phyloP scores from a whole-genome alignment of 2,888 invertebrate species.

The Arge pagana region DNA sequence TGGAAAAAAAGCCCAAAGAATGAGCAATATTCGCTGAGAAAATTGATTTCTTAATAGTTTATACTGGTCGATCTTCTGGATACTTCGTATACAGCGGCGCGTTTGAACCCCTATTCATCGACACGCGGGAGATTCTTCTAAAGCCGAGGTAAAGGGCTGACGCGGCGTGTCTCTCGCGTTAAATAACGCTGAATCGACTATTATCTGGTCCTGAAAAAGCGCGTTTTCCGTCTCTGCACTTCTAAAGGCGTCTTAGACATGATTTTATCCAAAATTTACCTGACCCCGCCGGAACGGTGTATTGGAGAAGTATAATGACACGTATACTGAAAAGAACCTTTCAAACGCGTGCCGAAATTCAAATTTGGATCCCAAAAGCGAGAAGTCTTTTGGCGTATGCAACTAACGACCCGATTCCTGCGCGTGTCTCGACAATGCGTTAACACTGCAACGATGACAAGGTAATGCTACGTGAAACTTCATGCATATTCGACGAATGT shows the following conservation, averaged over 20 bases:
- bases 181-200: background rate
- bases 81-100: constrained; percentile 15
- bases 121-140: background rate
- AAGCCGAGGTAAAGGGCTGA: background rate
- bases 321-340: no score
- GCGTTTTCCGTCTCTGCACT: no score
- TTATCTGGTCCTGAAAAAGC: background rate
- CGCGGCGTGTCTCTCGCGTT: background rate
- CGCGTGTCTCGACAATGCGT: no score
- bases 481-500: no score
- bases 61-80: constrained; percentile 24
- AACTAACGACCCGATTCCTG: no score
- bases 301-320: no score
- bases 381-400: no score
- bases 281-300: no score
- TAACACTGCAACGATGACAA: no score
- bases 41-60: constrained; percentile 36
- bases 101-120: constrained; percentile 29
- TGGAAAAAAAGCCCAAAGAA: background rate
- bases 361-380: constrained; percentile 9
- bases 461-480: no score
- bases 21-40: constrained; percentile 36
- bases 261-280: no score
- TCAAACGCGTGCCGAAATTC: constrained; percentile 8
- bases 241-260: no score